Percentiles rank a stretch among this genome's conserved stretches.
Conservation (phyloP, 1,140 invertebrate genomes). For the Anastatus disparis region DNA sequence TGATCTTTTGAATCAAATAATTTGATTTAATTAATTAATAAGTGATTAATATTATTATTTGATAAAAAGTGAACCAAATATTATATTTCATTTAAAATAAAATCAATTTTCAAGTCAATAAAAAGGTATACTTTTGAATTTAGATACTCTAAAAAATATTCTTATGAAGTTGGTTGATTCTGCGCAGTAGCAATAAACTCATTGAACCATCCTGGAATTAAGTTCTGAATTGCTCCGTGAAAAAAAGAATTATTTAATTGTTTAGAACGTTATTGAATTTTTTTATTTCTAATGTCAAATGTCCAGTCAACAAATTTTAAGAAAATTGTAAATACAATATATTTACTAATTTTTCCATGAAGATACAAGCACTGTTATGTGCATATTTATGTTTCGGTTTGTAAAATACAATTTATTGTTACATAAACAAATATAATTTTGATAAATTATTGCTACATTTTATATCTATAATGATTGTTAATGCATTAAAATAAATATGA, state of each 20-base stretch:
- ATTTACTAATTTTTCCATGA: not conserved
- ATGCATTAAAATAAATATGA: too few relatives aligned
- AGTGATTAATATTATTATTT: too few relatives aligned
- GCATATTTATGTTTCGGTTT: slow-evolving; percentile 17
- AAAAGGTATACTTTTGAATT: too few relatives aligned
- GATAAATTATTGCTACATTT: too few relatives aligned
- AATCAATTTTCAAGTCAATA: too few relatives aligned
- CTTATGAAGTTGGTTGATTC: not conserved
- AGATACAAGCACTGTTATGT: not conserved
- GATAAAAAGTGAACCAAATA: too few relatives aligned
- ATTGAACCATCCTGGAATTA: not conserved
- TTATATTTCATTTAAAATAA: too few relatives aligned
- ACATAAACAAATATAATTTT: too few relatives aligned
- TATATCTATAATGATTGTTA: too few relatives aligned
- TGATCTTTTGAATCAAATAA: too few relatives aligned
- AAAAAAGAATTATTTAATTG: not conserved
- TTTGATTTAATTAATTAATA: too few relatives aligned
- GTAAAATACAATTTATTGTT: not conserved
- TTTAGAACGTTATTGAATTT: not conserved
- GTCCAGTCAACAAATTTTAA: not conserved
- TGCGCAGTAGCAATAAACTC: slow-evolving; percentile 13
- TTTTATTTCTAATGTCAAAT: slow-evolving; percentile 3
- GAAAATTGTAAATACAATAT: not conserved
- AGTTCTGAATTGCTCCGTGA: not conserved
- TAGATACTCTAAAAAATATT: too few relatives aligned